These are phyloP conservation scores for Hirtodrosophila duncani DNA, from an alignment of 2,888 invertebrate species.

Conservation along the genomic window DNA sequence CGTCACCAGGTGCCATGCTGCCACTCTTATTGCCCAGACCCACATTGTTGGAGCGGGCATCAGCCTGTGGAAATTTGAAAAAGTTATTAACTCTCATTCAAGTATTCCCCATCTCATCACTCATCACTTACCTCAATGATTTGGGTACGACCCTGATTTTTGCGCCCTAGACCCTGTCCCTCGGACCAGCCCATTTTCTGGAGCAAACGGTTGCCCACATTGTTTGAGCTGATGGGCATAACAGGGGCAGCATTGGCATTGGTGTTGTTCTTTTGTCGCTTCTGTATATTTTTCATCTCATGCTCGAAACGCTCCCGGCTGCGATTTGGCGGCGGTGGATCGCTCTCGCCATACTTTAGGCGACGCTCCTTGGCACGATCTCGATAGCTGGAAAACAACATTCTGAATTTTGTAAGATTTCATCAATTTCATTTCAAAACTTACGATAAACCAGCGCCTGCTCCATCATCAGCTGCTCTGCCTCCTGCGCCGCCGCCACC, in stretches of 20 bases:
- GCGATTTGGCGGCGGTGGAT: constrained; percentile 84
- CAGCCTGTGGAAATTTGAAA: constrained; percentile 54
- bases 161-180: constrained; percentile 95
- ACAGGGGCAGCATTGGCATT: constrained; percentile 66
- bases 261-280: constrained; percentile 64
- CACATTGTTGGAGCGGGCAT: constrained; percentile 83
- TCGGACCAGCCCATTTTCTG: constrained; percentile 99
- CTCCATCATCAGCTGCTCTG: constrained; percentile 79
- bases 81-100: neutral
- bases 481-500: neutral
- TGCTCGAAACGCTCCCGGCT: constrained; percentile 86
- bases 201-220: constrained; percentile 95
- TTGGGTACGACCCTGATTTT: constrained; percentile 94
- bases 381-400: constrained; percentile 81
- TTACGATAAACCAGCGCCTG: constrained; percentile 48
- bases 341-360: constrained; percentile 93
- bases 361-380: constrained; percentile 98
- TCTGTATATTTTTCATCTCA: constrained; percentile 78
- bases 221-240: constrained; percentile 86
- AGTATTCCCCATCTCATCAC: neutral
- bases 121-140: constrained; percentile 88
- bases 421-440: neutral
- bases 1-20: constrained; percentile 74
- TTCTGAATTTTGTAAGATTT: neutral
- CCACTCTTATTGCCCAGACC: constrained; percentile 89